phyloP scores from a whole-genome alignment of 2,888 invertebrate genomes.

The Aphidius colemani region DNA sequence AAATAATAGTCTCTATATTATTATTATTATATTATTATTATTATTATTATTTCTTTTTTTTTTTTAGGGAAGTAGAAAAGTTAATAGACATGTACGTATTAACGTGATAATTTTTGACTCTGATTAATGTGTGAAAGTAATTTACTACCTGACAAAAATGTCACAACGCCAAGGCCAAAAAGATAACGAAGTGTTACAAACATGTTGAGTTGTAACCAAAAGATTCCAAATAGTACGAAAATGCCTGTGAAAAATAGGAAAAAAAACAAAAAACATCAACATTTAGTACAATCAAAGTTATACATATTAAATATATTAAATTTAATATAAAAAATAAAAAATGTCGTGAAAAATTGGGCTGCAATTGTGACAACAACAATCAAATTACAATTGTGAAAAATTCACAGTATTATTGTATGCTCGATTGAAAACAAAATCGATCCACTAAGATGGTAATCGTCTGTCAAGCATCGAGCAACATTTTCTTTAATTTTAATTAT shows the following conservation, averaged over 20 bases:
- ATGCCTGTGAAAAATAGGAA: slow-evolving; percentile 74
- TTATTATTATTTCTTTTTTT: too few species aligned
- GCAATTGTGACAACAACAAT: slow-evolving; percentile 44
- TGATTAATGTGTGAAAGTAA: slow-evolving; percentile 80
- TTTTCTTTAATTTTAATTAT: not conserved
- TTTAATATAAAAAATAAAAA: not conserved
- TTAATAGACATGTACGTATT: slow-evolving; percentile 18
- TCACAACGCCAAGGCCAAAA: slow-evolving; percentile 80
- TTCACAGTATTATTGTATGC: slow-evolving; percentile 49
- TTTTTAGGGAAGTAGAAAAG: not conserved
- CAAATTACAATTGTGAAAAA: slow-evolving; percentile 51
- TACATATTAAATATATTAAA: not conserved
- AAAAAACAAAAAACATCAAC: not conserved
- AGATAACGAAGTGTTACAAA: slow-evolving; percentile 93
- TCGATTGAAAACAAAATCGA: slow-evolving; percentile 47
- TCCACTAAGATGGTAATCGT: slow-evolving; percentile 29
- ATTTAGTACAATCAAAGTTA: not conserved
- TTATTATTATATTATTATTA: not conserved
- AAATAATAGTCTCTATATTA: not conserved
- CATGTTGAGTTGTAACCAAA: slow-evolving; percentile 95
- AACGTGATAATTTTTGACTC: slow-evolving; percentile 53
- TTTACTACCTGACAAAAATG: slow-evolving; percentile 92
- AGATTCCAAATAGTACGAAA: slow-evolving; percentile 83
- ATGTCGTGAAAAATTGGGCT: slow-evolving; percentile 53
- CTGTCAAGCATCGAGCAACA: slow-evolving; percentile 48